A percentile compares a stretch with the other conserved stretches of the same genome.
Evolutionary conservation across 2,797 vertebrate species (phyloP).

Genomic region (Catostomus latipinnis): DNA sequence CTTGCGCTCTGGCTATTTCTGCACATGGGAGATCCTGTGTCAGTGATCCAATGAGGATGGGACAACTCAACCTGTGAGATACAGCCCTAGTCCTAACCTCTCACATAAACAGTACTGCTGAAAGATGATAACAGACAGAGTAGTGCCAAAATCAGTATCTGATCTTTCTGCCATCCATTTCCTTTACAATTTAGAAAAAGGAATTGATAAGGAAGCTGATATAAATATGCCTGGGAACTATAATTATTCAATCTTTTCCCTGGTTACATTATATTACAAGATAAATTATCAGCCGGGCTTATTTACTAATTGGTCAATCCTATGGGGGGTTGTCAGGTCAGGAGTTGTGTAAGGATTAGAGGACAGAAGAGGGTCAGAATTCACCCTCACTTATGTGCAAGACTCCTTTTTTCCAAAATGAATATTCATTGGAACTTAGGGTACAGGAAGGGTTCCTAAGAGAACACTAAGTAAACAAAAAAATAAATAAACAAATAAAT

Average conservation of each 20-base stretch:
- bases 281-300: slow-evolving; percentile 21
- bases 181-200: too few species aligned
- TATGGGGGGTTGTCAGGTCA: slow-evolving; percentile 13
- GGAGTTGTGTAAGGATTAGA: slow-evolving; percentile 18
- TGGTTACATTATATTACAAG: slow-evolving; percentile 28
- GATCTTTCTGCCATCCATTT: background rate
- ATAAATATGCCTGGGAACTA: background rate
- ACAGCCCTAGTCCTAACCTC: slow-evolving; percentile 66
- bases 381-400: background rate
- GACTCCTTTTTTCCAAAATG: background rate
- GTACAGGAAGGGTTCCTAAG: background rate
- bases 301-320: slow-evolving; percentile 20
- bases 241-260: background rate
- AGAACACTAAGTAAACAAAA: too few species aligned
- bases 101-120: slow-evolving; percentile 28
- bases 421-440: background rate
- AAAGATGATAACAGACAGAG: background rate
- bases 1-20: slow-evolving; percentile 80
- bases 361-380: slow-evolving; percentile 14
- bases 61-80: slow-evolving; percentile 63
- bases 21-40: slow-evolving; percentile 78
- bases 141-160: background rate
- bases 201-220: background rate
- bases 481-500: background rate
- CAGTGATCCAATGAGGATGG: slow-evolving; percentile 82